A percentile compares a stretch with the other conserved stretches of the same genome.
Evolutionary conservation across 2,797 vertebrate species (phyloP).

Genomic region (Schizopygopsis malacanthus): DNA sequence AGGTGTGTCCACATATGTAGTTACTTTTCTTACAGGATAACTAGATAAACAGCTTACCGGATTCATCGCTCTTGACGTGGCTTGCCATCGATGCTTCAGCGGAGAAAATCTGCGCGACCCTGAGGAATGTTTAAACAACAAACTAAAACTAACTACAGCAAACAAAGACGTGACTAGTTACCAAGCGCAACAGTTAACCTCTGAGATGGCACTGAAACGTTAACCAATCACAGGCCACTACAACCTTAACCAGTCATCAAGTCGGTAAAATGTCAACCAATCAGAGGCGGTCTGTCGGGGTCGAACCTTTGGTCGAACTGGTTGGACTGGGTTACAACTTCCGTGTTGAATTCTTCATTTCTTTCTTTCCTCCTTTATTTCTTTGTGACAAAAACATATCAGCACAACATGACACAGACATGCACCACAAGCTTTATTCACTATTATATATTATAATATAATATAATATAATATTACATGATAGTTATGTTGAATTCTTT

Average conservation of each 20-base stretch:
- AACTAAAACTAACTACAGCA: background rate
- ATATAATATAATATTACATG: too few relatives aligned
- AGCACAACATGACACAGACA: too few relatives aligned
- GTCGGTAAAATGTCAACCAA: background rate
- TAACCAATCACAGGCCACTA: background rate
- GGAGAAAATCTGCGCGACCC: background rate
- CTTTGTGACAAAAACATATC: background rate
- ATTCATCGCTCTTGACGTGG: background rate
- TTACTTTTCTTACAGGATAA: background rate
- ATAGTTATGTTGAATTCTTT: too few relatives aligned
- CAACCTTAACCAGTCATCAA: slow-evolving; percentile 8
- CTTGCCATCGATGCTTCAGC: slow-evolving; percentile 13
- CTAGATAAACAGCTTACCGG: slow-evolving; percentile 9
- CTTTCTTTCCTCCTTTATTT: background rate
- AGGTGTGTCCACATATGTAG: background rate
- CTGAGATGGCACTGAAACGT: background rate
- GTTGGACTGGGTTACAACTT: background rate
- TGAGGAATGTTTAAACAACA: background rate
- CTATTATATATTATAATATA: too few relatives aligned
- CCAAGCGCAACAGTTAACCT: background rate
- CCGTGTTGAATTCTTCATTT: background rate
- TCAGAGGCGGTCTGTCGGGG: background rate
- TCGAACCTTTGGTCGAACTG: slow-evolving; percentile 4
- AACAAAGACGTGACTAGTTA: background rate
- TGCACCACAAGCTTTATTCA: too few relatives aligned